Conservation (phyloP, 2,888 invertebrate species). For the Agriopis leucophaearia region DNA sequence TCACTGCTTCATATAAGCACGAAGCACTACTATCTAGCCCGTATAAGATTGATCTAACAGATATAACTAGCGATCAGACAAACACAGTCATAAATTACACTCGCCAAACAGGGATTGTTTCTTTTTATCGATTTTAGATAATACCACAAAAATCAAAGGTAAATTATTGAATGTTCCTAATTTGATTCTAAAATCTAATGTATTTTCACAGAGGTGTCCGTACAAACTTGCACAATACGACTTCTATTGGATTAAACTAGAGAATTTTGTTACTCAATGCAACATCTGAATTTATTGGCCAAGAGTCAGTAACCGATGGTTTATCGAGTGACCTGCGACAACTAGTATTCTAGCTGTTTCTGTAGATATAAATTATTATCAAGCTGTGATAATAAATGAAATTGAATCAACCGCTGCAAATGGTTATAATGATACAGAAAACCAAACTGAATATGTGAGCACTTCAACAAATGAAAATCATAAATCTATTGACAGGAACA, state of each 20-base stretch:
- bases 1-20: constrained; percentile 12
- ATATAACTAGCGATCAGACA: constrained; percentile 25
- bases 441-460: constrained; percentile 20
- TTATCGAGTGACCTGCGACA: constrained; percentile 42
- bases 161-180: constrained; percentile 23
- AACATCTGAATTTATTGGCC: constrained; percentile 45
- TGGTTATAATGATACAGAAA: constrained; percentile 37
- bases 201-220: constrained; percentile 23
- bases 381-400: constrained; percentile 38
- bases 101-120: constrained; percentile 23
- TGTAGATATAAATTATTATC: constrained; percentile 35
- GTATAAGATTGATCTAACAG: constrained; percentile 20
- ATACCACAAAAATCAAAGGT: constrained; percentile 30
- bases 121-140: constrained; percentile 25
- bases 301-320: constrained; percentile 38
- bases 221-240: constrained; percentile 41
- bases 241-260: constrained; percentile 39
- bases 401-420: constrained; percentile 31
- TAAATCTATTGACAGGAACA: constrained; percentile 37
- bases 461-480: constrained; percentile 24
- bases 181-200: constrained; percentile 8
- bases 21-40: constrained; percentile 9
- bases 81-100: constrained; percentile 23
- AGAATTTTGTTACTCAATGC: constrained; percentile 43
- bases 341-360: constrained; percentile 33